A percentile compares a stretch with the other conserved stretches of the same genome.
Evolutionary conservation across 2,888 invertebrate genomes (phyloP).

Genomic region (Acanthopleura granulata): DNA sequence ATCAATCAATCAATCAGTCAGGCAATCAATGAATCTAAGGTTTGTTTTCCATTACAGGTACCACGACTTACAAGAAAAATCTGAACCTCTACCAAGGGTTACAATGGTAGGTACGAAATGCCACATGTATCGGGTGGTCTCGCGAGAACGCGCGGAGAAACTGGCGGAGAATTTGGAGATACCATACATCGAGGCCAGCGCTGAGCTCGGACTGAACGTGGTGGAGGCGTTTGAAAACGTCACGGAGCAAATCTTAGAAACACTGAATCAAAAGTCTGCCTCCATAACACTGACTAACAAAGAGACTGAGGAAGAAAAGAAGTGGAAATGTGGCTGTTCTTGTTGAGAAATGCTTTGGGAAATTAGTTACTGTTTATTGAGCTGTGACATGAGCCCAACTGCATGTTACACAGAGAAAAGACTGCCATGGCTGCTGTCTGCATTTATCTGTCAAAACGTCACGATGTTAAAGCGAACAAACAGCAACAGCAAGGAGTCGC

Average conservation of each 20-base stretch:
- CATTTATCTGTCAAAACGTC: no score
- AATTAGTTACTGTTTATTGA: no score
- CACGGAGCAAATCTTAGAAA: neutral
- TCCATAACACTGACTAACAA: neutral
- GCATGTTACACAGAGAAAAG: no score
- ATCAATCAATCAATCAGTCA: no score
- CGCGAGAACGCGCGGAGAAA: neutral
- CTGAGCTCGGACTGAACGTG: constrained; percentile 12
- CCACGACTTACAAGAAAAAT: neutral
- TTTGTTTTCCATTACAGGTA: neutral
- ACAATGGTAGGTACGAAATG: constrained; percentile 9
- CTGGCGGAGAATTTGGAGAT: constrained; percentile 9
- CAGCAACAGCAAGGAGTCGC: no score
- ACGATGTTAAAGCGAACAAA: no score
- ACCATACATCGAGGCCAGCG: constrained; percentile 4
- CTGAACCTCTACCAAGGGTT: neutral
- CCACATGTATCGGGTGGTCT: neutral
- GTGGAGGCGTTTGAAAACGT: neutral
- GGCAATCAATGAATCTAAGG: neutral
- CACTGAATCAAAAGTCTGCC: neutral
- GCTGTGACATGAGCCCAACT: no score
- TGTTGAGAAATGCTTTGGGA: neutral
- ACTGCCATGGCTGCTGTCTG: no score
- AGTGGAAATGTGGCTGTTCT: constrained; percentile 12
- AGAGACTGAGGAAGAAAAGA: neutral